Base-by-base conservation (phyloP, 2,797 vertebrate genomes). In the Lagodon rhomboides region DNA sequence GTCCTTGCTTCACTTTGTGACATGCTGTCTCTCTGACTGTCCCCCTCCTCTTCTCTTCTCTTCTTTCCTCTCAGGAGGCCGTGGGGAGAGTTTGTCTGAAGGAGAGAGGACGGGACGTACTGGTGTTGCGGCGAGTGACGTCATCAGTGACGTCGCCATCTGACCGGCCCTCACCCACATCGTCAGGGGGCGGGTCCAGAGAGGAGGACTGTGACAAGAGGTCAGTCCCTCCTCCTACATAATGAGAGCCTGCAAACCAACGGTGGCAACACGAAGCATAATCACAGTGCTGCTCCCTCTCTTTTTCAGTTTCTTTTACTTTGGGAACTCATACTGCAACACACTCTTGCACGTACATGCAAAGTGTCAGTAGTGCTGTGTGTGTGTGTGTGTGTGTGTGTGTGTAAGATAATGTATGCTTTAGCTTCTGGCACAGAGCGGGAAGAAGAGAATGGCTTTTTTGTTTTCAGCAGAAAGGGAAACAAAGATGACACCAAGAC, bases 61-160 rank as follows among this genome's bases (percentile, higher is more conserved):
- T 3, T 63, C 13, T 62, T 6, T 79, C 25, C n/a, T 67, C 53
- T 60, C 76, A 96, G 90, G 97, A 97, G 85, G 95, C 94, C 5
- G 90, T 95, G 67, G 93, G 94, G 22, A 96, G 95, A 9, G 93
- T 97, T 77, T 95, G 96, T 92, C 93, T 96, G 86, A 96, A 96
- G 90, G 97, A 97, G 93, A 95, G 96, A 82, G 96, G 97, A 86
- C 95, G 92, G 81, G 96, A 95, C 2, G 96, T 98, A 73, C 92
- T 98, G 93, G 97, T 98, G 92, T 94, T 99, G 94, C 96, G 94
- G 95, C 96, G 96, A 90, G 97, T 97, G 93, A 95, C 91, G 58
- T 94, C 96, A 83, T 93, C 96, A 13, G 95, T 96, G 89, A 95
- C 96, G 16, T 95, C 95, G 3, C 93, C 95, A 0, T 94, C 93